Percentiles rank a stretch among this genome's conserved stretches.
phyloP scores from a whole-genome alignment of 2,113 vertebrate genomes.

The Machaerirhynchus nigripectus region DNA sequence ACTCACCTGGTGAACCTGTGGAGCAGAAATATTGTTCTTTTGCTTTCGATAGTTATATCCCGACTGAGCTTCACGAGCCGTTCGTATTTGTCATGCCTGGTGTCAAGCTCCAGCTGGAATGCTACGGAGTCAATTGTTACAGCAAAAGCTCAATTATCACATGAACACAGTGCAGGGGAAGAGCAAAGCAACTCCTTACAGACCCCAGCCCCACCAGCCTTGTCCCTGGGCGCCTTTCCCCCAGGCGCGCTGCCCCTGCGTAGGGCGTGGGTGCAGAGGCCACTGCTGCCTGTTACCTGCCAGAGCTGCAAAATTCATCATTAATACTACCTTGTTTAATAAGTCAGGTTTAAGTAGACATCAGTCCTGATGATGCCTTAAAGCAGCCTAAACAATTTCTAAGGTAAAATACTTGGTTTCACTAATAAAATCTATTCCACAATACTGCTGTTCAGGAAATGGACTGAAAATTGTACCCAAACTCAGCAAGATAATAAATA shows the following conservation, averaged over 20 bases:
- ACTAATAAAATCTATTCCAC: background rate
- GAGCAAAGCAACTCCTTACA: background rate
- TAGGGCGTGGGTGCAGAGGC: fast-evolving
- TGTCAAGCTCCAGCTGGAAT: conserved; percentile 94
- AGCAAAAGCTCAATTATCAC: background rate
- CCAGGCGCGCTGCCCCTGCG: fast-evolving
- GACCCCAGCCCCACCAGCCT: background rate
- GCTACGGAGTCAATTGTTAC: conserved; percentile 61
- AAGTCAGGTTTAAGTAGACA: background rate
- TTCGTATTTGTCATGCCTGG: conserved; percentile 92
- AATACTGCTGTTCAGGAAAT: background rate
- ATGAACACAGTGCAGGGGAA: fast-evolving
- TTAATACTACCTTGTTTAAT: background rate
- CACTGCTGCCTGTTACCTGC: background rate
- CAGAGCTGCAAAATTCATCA: background rate
- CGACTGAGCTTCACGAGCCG: conserved; percentile 94
- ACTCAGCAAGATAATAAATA: background rate
- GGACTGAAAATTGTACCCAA: background rate
- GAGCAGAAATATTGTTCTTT: conserved; percentile 93
- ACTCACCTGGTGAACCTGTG: conserved; percentile 91
- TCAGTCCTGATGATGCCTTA: background rate
- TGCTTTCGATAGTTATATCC: conserved; percentile 97
- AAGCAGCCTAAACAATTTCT: background rate
- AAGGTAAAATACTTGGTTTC: background rate
- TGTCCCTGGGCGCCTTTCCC: background rate